Evolutionary conservation across 1,140 invertebrate genomes (phyloP), one percentile per base, ranked within the genome.

Genomic region (Drosophila kohkoa): DNA sequence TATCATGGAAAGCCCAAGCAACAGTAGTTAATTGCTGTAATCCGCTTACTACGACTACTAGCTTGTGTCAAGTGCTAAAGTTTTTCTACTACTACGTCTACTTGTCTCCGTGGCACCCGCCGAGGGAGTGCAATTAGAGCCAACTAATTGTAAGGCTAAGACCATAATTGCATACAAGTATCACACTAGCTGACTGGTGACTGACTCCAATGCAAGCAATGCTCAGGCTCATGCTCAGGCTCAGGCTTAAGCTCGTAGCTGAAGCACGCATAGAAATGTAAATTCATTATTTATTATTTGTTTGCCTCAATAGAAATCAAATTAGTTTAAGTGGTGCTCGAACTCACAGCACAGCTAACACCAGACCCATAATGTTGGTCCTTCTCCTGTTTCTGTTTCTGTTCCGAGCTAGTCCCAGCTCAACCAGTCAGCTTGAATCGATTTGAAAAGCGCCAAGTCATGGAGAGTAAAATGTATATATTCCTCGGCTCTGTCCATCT

Each of bases 231-330:
- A 8, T 38, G 52, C 32, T 15, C 25, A 54, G 7, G 15, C 52
- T 35, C 30, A 11, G 6, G 30, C 20, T 51, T 13, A 11, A n/a
- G 16, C 49, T 30, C 49, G n/a, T 25, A 55, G 52, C 60, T 58
- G 49, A 10, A 77, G 77, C 77, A 89, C 85, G 85, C 81, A 85
- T 89, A 85, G 85, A 89, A 89, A 89, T 90, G 85, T 89, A 89
- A 89, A 89, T 89, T 89, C 85, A 89, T 89, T 89, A 89, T 89
- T 89, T 89, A 89, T 85, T 89, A 89, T 89, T 89, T 89, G 85
- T 89, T 89, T 89, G 86, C 85, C 81, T 89, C 81, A 89, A 89
- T 89, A 89, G 85, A 89, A 89, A 89, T 89, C 85, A 89, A 89
- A 89, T 89, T 89, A 89, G 85, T 89, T 89, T 89, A 89, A 89